Evolutionary conservation across 2,113 vertebrate genomes (phyloP).

Genomic region (Mustelus asterias): DNA sequence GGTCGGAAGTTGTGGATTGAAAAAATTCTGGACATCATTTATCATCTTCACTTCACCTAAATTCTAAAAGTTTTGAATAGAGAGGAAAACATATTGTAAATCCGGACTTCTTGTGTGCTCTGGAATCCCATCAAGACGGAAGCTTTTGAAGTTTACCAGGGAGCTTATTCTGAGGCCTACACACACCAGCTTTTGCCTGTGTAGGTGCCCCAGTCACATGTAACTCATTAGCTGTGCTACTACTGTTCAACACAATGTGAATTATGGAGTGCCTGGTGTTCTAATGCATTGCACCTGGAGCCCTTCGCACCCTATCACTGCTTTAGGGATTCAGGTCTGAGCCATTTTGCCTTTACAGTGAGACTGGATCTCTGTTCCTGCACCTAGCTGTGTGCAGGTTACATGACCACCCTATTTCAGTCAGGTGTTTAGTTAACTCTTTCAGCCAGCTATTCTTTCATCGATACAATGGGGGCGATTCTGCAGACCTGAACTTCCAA

Average conservation of each 20-base stretch:
- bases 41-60: background rate
- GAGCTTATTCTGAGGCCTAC: background rate
- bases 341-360: background rate
- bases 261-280: background rate
- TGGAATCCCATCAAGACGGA: background rate
- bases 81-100: background rate
- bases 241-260: background rate
- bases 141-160: background rate
- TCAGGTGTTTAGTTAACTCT: background rate
- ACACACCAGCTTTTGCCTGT: background rate
- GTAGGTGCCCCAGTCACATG: background rate
- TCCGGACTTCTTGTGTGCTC: background rate
- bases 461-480: background rate
- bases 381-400: background rate
- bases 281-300: background rate
- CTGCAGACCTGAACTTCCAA: background rate
- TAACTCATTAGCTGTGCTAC: background rate
- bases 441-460: background rate
- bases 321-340: background rate
- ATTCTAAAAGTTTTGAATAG: background rate
- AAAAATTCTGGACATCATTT: background rate
- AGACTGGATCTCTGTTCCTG: background rate
- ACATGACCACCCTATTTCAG: background rate
- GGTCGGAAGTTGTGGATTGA: background rate
- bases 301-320: background rate